These are phyloP conservation scores for Drosophila prolongata DNA, from an alignment of 2,888 invertebrate species.

Conservation along the genomic window DNA sequence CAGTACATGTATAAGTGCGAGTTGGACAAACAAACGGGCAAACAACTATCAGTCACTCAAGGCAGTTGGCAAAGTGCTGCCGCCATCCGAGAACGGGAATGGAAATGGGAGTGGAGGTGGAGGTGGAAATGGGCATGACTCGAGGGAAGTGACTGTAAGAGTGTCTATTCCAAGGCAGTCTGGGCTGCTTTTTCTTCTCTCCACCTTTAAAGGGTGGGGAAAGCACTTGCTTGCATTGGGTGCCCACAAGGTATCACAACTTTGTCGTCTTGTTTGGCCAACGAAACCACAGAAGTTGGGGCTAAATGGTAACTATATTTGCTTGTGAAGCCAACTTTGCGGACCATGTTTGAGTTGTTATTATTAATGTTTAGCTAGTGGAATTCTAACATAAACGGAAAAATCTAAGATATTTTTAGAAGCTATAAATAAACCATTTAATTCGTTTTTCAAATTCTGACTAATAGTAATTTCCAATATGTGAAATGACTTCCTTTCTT, in stretches of 20 bases:
- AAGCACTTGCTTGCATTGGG: conserved; percentile 2
- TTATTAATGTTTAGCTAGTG: conserved; percentile 31
- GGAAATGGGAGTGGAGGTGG: conserved; percentile 14
- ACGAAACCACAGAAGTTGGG: conserved; percentile 33
- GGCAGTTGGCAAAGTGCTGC: conserved; percentile 48
- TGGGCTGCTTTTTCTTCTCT: conserved; percentile 18
- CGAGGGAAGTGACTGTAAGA: conserved; percentile 8
- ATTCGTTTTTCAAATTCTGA: conserved; percentile 12
- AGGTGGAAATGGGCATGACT: conserved; percentile 23
- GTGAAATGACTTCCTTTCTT: neutral
- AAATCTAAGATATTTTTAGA: neutral
- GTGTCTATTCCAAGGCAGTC: conserved; percentile 39
- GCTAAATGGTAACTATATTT: conserved; percentile 27
- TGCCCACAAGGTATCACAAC: conserved; percentile 40
- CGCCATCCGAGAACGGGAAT: conserved; percentile 18
- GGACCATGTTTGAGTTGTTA: conserved; percentile 21
- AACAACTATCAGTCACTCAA: conserved; percentile 81
- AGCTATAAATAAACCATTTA: neutral
- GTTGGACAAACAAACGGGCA: conserved; percentile 68
- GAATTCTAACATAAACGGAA: conserved; percentile 19
- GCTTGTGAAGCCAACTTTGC: conserved; percentile 10
- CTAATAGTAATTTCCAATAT: conserved; percentile 2
- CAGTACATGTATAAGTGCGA: conserved; percentile 28
- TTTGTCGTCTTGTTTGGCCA: conserved; percentile 40
- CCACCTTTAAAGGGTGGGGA: neutral